phyloP scores from a whole-genome alignment of 2,888 invertebrate species.

The Diachrysia chrysitis region DNA sequence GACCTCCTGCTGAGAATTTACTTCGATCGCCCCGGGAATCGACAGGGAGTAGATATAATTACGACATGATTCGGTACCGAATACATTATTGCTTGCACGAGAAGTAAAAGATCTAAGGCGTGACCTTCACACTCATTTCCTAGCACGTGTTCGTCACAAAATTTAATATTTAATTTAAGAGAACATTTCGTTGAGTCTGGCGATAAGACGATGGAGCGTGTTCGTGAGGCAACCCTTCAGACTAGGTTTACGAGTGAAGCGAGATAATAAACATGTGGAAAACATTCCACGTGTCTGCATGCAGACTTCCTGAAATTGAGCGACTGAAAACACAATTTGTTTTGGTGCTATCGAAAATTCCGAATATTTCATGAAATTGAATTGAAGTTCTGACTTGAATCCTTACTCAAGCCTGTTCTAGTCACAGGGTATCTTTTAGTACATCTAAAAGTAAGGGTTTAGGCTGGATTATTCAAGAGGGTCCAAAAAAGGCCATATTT shows the following conservation, averaged over 20 bases:
- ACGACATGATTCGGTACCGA: background rate
- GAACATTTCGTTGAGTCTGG: background rate
- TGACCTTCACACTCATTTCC: background rate
- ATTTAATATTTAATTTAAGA: background rate
- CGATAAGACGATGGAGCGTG: background rate
- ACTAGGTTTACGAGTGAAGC: conserved; percentile 3
- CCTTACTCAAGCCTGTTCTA: background rate
- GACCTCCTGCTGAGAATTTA: background rate
- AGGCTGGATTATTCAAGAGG: background rate
- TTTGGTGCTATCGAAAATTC: background rate
- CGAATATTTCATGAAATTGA: background rate
- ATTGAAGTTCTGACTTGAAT: background rate
- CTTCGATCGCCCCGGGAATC: background rate
- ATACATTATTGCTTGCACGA: background rate
- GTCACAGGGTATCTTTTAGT: background rate
- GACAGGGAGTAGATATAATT: background rate
- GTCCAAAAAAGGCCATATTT: background rate
- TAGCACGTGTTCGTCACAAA: background rate
- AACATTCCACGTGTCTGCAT: background rate
- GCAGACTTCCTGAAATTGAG: background rate
- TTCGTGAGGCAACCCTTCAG: background rate
- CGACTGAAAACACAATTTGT: background rate
- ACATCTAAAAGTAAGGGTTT: background rate
- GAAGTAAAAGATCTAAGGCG: background rate
- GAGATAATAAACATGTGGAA: background rate